These are phyloP conservation scores for Drosophila histrio DNA, from an alignment of 2,888 invertebrate species.

Conservation along the genomic window DNA sequence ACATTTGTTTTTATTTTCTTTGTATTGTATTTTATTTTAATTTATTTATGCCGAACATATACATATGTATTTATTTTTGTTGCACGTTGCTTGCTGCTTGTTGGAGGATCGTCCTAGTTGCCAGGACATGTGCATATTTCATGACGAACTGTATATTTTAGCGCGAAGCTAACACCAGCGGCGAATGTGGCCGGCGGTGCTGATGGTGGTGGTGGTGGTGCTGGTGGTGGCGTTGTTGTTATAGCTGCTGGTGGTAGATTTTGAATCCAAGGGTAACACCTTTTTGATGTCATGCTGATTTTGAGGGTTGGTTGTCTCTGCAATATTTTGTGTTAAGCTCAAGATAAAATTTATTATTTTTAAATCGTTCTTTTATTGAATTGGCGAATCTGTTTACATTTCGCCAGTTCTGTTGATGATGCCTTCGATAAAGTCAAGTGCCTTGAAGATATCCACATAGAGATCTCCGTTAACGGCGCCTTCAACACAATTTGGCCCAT, in stretches of 20 bases:
- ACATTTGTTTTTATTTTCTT: conserved; percentile 26
- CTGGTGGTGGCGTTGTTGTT: background rate
- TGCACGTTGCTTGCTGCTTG: conserved; percentile 23
- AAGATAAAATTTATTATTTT: conserved; percentile 4
- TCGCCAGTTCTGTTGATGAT: background rate
- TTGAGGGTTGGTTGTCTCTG: conserved; percentile 33
- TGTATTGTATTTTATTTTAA: conserved; percentile 66
- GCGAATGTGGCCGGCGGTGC: conserved; percentile 10
- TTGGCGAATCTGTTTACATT: background rate
- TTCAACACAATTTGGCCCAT: conserved; percentile 41
- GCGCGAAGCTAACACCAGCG: conserved; percentile 42
- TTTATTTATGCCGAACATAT: conserved; percentile 55
- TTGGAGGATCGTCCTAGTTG: conserved; percentile 50
- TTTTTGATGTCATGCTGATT: conserved; percentile 67
- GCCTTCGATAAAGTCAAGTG: conserved; percentile 5
- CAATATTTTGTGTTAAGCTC: conserved; percentile 18
- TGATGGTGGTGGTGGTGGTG: background rate
- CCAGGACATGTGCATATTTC: conserved; percentile 72
- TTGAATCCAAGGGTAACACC: conserved; percentile 69
- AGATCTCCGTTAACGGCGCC: conserved; percentile 40
- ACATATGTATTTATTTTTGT: conserved; percentile 44
- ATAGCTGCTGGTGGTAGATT: conserved; percentile 55
- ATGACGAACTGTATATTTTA: conserved; percentile 72
- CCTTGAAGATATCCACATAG: conserved; percentile 46
- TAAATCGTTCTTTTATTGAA: conserved; percentile 1